Percentiles rank a stretch among this genome's conserved stretches.
These are phyloP conservation scores for Amphiura filiformis DNA, from an alignment of 35 echinoderm and acorn worm species.

Conservation along the genomic window DNA sequence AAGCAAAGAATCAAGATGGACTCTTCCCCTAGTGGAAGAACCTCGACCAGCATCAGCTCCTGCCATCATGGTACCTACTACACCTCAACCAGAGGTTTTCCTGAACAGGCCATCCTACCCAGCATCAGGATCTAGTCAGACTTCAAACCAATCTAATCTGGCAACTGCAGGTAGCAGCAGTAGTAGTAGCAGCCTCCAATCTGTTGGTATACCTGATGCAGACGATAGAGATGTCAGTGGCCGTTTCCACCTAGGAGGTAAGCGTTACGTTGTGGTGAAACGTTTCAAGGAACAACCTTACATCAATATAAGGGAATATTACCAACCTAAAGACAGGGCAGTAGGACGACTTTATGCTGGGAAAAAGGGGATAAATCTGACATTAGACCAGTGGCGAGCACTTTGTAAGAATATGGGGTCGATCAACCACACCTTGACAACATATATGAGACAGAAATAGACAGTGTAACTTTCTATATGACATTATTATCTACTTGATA, in stretches of 20 bases:
- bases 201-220: no score
- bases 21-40: neutral
- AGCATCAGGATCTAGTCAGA: no score
- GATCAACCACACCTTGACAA: neutral
- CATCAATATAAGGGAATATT: constrained; percentile 24
- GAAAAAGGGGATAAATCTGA: constrained; percentile 21
- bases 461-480: no score
- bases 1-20: neutral
- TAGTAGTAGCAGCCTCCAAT: no score
- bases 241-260: constrained; percentile 2
- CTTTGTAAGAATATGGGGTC: neutral
- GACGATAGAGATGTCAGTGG: neutral
- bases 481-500: no score
- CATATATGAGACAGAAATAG: no score
- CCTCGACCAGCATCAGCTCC: neutral
- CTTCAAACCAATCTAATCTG: no score
- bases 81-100: no score
- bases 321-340: neutral
- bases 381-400: neutral
- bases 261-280: neutral
- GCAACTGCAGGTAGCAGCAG: no score
- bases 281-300: neutral
- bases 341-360: neutral
- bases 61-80: no score
- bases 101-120: no score